Evolutionary conservation across 2,113 vertebrate genomes (phyloP).

Genomic region (Psophia crepitans): DNA sequence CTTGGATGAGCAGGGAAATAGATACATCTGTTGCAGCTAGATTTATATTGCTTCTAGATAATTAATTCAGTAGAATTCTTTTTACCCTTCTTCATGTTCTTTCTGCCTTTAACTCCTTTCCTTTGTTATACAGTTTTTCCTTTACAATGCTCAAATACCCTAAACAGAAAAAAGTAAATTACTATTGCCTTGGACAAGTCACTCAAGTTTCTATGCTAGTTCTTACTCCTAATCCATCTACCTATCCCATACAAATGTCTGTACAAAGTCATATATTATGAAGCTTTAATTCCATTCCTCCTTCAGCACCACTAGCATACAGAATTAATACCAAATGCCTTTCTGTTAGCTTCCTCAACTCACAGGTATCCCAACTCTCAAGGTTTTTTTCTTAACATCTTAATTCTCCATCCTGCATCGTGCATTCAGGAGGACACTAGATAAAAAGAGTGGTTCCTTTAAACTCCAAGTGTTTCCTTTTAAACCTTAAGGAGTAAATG

Average conservation of each 20-base stretch:
- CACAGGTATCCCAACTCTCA: not conserved
- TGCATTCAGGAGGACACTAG: not conserved
- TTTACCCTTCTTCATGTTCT: not conserved
- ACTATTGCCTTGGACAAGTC: not conserved
- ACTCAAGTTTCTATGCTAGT: not conserved
- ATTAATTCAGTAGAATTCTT: not conserved
- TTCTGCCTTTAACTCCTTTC: not conserved
- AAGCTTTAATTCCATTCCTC: not conserved
- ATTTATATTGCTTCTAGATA: not conserved
- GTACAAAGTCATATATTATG: not conserved
- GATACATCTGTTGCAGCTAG: not conserved
- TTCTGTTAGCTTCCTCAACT: not conserved
- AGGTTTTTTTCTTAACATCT: not conserved
- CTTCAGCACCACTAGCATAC: not conserved
- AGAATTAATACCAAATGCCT: not conserved
- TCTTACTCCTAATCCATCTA: not conserved
- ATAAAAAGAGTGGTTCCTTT: not conserved
- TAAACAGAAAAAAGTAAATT: not conserved
- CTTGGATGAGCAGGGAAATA: not conserved
- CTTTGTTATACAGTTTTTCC: not conserved
- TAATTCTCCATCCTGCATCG: not conserved
- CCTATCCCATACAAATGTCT: not conserved
- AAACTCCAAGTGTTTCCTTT: not conserved
- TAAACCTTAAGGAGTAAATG: not conserved
- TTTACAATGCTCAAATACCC: not conserved